Evolutionary conservation across 2,797 vertebrate genomes (phyloP).

Genomic region (Eidolon dupreanum): DNA sequence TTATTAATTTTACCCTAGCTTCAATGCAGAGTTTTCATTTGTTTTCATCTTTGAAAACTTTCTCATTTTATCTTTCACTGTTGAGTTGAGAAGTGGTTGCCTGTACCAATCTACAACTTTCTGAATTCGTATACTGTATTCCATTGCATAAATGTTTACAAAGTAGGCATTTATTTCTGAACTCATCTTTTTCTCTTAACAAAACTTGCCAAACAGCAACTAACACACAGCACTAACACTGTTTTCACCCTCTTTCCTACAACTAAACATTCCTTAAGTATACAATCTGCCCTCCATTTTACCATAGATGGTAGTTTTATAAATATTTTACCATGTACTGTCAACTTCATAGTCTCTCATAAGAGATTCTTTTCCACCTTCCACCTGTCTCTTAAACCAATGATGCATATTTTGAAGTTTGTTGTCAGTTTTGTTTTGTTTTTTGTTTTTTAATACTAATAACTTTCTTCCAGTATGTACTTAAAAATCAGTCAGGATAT

Average conservation of each 20-base stretch:
- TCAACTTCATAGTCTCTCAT: background rate
- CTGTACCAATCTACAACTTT: background rate
- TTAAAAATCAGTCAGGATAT: background rate
- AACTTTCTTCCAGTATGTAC: background rate
- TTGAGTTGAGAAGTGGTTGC: background rate
- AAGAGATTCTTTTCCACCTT: background rate
- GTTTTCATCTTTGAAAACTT: background rate
- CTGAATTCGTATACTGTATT: background rate
- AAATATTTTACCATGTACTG: background rate
- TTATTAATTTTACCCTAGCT: background rate
- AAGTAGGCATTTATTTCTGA: background rate
- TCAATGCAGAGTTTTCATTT: background rate
- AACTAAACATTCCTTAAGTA: background rate
- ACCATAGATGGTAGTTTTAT: background rate
- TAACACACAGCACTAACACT: background rate
- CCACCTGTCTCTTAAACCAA: background rate
- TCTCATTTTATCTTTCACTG: background rate
- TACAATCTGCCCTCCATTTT: background rate
- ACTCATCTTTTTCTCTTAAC: background rate
- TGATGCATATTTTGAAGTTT: background rate
- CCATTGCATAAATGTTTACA: background rate
- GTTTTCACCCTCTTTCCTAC: background rate
- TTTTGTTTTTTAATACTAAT: background rate
- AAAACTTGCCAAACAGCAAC: background rate
- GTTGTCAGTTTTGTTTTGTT: background rate